Conservation (phyloP, 2,113 vertebrate genomes). For the Python bivittatus region DNA sequence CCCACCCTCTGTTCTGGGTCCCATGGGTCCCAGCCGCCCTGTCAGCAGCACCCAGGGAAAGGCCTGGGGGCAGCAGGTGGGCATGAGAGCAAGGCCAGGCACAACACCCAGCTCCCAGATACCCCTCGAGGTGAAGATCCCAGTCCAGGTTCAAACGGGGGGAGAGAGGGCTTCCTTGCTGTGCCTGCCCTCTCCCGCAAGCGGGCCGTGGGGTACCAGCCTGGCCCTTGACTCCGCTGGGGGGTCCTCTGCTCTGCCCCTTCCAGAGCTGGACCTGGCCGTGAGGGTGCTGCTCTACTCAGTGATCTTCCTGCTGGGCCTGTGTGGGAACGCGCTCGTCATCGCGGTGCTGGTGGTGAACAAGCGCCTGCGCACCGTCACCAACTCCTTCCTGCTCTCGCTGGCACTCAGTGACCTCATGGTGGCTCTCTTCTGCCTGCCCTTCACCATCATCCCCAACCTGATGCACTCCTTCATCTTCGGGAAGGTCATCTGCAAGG, state of each 20-base stretch:
- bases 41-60: too few species aligned
- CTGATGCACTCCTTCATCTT: constrained; percentile 94
- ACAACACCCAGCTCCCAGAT: not conserved
- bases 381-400: constrained; percentile 94
- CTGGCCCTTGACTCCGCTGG: not conserved
- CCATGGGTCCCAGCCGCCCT: not conserved
- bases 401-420: constrained; percentile 93
- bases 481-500: constrained; percentile 89
- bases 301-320: constrained; percentile 87
- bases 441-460: constrained; percentile 92
- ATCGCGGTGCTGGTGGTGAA: constrained; percentile 88
- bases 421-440: constrained; percentile 93
- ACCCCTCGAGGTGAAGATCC: not conserved
- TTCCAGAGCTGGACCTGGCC: constrained; percentile 80
- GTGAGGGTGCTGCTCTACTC: constrained; percentile 86
- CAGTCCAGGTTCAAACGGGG: not conserved
- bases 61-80: not conserved
- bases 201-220: not conserved
- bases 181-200: not conserved
- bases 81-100: not conserved
- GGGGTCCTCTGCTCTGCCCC: not conserved
- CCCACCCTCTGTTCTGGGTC: not conserved
- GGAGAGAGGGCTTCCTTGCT: not conserved
- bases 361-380: constrained; percentile 90
- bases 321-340: constrained; percentile 90